Evolutionary conservation across 2,888 invertebrate genomes (phyloP).

Genomic region (Dicyrtomina minuta): DNA sequence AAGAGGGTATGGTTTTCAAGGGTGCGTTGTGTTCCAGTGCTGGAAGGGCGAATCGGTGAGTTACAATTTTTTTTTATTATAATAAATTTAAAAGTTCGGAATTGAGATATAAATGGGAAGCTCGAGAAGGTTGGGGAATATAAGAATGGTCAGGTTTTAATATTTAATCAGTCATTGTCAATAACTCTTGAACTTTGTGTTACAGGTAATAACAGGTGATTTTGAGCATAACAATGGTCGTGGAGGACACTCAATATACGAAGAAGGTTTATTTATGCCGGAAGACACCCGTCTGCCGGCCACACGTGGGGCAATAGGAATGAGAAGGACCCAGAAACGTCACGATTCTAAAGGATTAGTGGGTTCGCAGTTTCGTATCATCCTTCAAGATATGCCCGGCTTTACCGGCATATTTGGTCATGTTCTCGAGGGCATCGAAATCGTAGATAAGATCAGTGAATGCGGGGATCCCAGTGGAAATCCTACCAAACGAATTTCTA

Average conservation of each 20-base stretch:
- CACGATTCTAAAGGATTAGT: slow-evolving; percentile 78
- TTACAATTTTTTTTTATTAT: slow-evolving; percentile 8
- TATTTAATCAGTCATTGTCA: too few relatives aligned
- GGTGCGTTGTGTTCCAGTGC: slow-evolving; percentile 77
- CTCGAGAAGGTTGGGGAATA: neutral
- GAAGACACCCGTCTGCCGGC: slow-evolving; percentile 77
- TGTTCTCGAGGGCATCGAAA: slow-evolving; percentile 75
- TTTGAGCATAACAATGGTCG: slow-evolving; percentile 79
- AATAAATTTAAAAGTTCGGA: neutral
- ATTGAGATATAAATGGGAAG: neutral
- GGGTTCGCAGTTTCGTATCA: slow-evolving; percentile 81
- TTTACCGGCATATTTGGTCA: slow-evolving; percentile 80
- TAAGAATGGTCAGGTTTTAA: too few relatives aligned
- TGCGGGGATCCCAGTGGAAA: slow-evolving; percentile 76
- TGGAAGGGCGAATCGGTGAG: slow-evolving; percentile 77
- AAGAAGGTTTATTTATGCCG: slow-evolving; percentile 76
- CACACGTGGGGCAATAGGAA: slow-evolving; percentile 75
- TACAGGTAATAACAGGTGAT: slow-evolving; percentile 65
- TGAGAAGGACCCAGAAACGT: slow-evolving; percentile 76
- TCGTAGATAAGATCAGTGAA: slow-evolving; percentile 75
- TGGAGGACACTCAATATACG: slow-evolving; percentile 74
- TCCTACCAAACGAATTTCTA: slow-evolving; percentile 71
- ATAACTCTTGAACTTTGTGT: neutral
- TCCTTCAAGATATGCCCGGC: slow-evolving; percentile 77
- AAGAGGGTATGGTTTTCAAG: slow-evolving; percentile 74